phyloP scores from a whole-genome alignment of 2,113 vertebrate genomes.

The Centropristis striata region DNA sequence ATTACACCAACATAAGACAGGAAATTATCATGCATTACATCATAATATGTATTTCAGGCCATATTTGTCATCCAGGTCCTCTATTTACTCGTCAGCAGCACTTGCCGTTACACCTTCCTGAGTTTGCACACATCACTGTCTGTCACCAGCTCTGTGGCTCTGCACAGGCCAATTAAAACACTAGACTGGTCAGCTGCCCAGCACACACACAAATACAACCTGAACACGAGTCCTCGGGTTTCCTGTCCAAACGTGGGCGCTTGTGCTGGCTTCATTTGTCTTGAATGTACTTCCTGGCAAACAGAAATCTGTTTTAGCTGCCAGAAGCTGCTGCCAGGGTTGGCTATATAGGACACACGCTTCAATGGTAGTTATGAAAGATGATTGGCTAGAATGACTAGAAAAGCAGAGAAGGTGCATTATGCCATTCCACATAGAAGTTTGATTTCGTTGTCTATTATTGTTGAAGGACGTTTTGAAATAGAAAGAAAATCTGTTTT shows the following conservation, averaged over 20 bases:
- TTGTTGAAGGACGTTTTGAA: conserved; percentile 25
- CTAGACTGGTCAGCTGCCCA: conserved; percentile 45
- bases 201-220: conserved; percentile 31
- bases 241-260: conserved; percentile 57
- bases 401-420: conserved; percentile 19
- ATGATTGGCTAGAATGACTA: conserved; percentile 36
- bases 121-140: conserved; percentile 35
- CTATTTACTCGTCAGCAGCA: not conserved
- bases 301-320: conserved; percentile 55
- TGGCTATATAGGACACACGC: conserved; percentile 42
- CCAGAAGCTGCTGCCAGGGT: conserved; percentile 50
- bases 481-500: conserved; percentile 20
- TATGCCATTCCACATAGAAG: conserved; percentile 3
- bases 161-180: conserved; percentile 41
- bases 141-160: conserved; percentile 12
- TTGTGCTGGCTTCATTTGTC: conserved; percentile 37
- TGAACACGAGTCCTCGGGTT: conserved; percentile 39
- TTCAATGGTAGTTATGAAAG: conserved; percentile 38
- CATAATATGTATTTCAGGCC: not conserved
- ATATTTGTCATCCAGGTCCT: not conserved
- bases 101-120: not conserved
- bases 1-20: not conserved
- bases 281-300: conserved; percentile 60
- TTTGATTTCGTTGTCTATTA: conserved; percentile 10
- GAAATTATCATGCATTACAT: not conserved